Conservation (phyloP, 2,113 vertebrate genomes). For the Actinemys pallida region DNA sequence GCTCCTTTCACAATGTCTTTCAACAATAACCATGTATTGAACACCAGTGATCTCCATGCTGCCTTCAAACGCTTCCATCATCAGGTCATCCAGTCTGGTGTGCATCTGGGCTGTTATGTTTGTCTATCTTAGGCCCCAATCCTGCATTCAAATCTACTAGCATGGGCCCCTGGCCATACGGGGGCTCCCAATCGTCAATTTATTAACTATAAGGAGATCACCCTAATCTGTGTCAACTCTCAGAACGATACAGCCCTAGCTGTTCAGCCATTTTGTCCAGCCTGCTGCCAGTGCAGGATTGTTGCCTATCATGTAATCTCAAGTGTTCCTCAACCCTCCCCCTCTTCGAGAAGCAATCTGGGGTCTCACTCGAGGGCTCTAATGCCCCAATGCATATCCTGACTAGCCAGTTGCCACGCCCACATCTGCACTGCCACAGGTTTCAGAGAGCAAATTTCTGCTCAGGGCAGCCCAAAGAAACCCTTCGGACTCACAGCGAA, state of each 20-base stretch:
- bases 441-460: conserved; percentile 6
- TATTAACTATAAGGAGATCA: not conserved
- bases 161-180: rapidly evolving
- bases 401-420: not conserved
- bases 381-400: not conserved
- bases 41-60: not conserved
- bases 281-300: not conserved
- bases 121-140: not conserved
- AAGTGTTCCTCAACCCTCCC: not conserved
- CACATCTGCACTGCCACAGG: not conserved
- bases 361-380: not conserved
- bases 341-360: not conserved
- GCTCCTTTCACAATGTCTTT: not conserved
- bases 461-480: not conserved
- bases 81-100: not conserved
- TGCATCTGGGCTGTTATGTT: not conserved
- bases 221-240: not conserved
- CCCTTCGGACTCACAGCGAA: not conserved
- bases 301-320: not conserved
- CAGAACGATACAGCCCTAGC: not conserved
- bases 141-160: not conserved
- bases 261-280: not conserved
- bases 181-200: not conserved
- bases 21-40: not conserved
- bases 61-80: not conserved